A percentile compares a stretch with the other conserved stretches of the same genome.
These are phyloP conservation scores for Miniopterus natalensis DNA, from an alignment of 2,113 vertebrate species.

Conservation along the genomic window DNA sequence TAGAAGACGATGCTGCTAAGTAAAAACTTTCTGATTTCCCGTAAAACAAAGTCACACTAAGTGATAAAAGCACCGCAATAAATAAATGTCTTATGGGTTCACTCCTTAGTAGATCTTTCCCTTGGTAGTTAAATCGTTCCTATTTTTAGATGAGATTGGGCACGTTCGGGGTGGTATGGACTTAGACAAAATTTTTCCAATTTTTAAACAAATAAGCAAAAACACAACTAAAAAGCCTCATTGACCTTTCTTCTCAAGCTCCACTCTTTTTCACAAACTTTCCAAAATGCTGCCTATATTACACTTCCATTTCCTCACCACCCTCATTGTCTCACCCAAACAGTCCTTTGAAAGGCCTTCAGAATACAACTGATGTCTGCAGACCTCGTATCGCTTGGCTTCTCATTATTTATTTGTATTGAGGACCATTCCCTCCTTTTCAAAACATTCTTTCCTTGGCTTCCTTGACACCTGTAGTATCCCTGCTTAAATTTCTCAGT, in stretches of 20 bases:
- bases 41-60: background rate
- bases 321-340: background rate
- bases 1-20: background rate
- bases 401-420: background rate
- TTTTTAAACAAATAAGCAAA: slow-evolving; percentile 66
- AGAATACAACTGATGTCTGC: background rate
- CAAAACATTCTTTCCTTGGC: background rate
- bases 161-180: too few relatives aligned
- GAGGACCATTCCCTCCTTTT: background rate
- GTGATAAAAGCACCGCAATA: slow-evolving; percentile 5
- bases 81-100: background rate
- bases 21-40: slow-evolving; percentile 32
- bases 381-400: background rate
- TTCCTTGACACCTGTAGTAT: background rate
- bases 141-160: slow-evolving; percentile 25
- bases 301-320: background rate
- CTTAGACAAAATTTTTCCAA: slow-evolving; percentile 16
- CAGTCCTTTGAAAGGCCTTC: background rate
- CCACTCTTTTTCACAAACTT: background rate
- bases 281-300: background rate
- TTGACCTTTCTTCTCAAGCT: slow-evolving; percentile 1
- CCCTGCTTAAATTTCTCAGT: background rate
- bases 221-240: background rate
- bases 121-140: slow-evolving; percentile 48
- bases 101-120: background rate